Percentiles rank a stretch among this genome's conserved stretches.
phyloP scores from a whole-genome alignment of 2,113 vertebrate species.

The Esox niger region DNA sequence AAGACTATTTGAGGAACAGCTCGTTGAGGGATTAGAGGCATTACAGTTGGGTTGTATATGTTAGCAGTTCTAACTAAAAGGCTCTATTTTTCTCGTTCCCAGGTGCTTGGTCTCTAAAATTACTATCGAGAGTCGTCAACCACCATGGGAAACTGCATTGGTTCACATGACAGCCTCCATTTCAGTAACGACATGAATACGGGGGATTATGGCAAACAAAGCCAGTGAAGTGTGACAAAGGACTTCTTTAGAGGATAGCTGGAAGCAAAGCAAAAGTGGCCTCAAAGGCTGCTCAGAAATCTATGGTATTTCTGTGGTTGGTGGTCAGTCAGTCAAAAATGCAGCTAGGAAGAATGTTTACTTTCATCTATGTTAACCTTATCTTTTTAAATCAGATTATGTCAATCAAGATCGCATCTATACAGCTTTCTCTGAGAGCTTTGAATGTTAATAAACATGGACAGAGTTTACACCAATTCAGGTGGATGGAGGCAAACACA shows the following conservation, averaged over 20 bases:
- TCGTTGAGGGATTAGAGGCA: not conserved
- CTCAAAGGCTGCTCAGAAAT: constrained; percentile 10
- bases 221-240: constrained; percentile 11
- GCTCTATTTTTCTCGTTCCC: no score
- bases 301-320: constrained; percentile 4
- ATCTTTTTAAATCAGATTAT: not conserved
- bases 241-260: not conserved
- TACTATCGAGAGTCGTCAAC: not conserved
- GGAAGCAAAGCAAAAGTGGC: not conserved
- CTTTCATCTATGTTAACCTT: not conserved
- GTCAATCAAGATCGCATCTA: not conserved
- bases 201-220: constrained; percentile 7
- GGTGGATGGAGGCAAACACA: no score
- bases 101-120: no score
- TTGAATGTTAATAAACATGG: not conserved
- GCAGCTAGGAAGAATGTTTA: not conserved
- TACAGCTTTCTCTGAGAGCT: not conserved
- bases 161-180: not conserved
- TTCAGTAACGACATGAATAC: not conserved
- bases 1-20: not conserved
- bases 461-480: not conserved
- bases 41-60: not conserved
- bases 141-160: not conserved
- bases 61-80: no score
- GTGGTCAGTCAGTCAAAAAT: not conserved